These are phyloP conservation scores for Caenorhabditis sinica DNA, from an alignment of 2,888 invertebrate species.

Conservation along the genomic window DNA sequence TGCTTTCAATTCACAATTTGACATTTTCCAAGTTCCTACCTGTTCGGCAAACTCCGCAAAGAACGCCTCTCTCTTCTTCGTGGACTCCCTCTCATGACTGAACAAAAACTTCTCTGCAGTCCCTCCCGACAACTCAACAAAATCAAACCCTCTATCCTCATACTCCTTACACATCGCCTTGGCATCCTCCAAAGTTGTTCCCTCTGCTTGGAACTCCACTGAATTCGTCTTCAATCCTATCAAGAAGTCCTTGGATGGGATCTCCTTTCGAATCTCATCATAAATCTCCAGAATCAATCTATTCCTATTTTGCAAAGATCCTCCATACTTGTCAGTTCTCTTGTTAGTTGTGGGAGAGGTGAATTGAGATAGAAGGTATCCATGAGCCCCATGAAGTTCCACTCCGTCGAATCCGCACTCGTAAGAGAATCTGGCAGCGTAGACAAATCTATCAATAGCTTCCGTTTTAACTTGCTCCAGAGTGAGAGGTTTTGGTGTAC, in stretches of 20 bases:
- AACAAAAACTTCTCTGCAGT: constrained; percentile 71
- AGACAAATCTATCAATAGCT: constrained; percentile 63
- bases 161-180: constrained; percentile 66
- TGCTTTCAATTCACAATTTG: too few species aligned
- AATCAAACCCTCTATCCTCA: constrained; percentile 71
- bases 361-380: constrained; percentile 76
- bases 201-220: constrained; percentile 77
- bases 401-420: constrained; percentile 76
- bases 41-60: constrained; percentile 75
- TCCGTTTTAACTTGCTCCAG: constrained; percentile 76
- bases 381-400: constrained; percentile 76
- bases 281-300: constrained; percentile 76
- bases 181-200: constrained; percentile 72
- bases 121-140: constrained; percentile 78
- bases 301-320: constrained; percentile 72
- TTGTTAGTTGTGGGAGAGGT: constrained; percentile 78
- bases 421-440: constrained; percentile 67
- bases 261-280: constrained; percentile 70
- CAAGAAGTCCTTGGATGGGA: constrained; percentile 74
- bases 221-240: constrained; percentile 79
- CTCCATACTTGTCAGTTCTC: constrained; percentile 78
- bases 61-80: constrained; percentile 73
- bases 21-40: too few species aligned
- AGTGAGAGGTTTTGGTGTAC: constrained; percentile 72
- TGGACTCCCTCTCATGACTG: constrained; percentile 69